Conservation (phyloP, 1,140 invertebrate genomes). For the Varroa destructor region DNA sequence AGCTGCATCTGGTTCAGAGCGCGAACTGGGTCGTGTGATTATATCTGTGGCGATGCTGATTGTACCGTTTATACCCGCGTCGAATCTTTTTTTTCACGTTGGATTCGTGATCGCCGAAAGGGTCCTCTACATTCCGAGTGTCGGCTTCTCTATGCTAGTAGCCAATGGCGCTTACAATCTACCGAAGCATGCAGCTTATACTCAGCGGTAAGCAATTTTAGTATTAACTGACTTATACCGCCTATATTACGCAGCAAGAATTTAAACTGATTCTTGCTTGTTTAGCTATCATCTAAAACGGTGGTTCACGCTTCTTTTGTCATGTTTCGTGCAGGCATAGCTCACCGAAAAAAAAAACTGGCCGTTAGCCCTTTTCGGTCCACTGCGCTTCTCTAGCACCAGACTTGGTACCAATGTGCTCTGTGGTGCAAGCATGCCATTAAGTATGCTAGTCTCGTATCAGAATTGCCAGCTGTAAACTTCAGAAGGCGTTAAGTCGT, state of each 20-base stretch:
- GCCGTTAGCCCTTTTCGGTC: no score
- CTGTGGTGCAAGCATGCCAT: no score
- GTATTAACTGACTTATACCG: not conserved
- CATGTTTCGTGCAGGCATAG: no score
- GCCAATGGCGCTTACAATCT: slow-evolving; percentile 55
- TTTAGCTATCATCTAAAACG: not conserved
- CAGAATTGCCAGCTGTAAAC: no score
- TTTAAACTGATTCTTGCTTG: not conserved
- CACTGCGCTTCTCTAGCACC: no score
- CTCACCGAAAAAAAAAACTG: no score
- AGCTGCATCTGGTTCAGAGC: slow-evolving; percentile 16
- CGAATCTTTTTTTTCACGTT: slow-evolving; percentile 91
- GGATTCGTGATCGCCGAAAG: slow-evolving; percentile 92
- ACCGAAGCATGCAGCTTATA: not conserved
- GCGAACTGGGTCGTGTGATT: not conserved
- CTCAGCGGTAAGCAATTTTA: not conserved
- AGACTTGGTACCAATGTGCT: no score
- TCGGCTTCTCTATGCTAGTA: slow-evolving; percentile 87
- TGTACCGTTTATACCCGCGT: slow-evolving; percentile 83
- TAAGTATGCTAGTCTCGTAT: no score
- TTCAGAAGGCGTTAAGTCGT: no score
- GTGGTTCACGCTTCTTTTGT: no score
- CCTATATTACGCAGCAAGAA: not conserved
- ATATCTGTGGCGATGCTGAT: slow-evolving; percentile 58
- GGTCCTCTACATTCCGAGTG: slow-evolving; percentile 87